Percentiles rank a stretch among this genome's conserved stretches.
These are phyloP conservation scores for Pipistrellus kuhlii DNA, from an alignment of 2,797 vertebrate species.

Conservation along the genomic window DNA sequence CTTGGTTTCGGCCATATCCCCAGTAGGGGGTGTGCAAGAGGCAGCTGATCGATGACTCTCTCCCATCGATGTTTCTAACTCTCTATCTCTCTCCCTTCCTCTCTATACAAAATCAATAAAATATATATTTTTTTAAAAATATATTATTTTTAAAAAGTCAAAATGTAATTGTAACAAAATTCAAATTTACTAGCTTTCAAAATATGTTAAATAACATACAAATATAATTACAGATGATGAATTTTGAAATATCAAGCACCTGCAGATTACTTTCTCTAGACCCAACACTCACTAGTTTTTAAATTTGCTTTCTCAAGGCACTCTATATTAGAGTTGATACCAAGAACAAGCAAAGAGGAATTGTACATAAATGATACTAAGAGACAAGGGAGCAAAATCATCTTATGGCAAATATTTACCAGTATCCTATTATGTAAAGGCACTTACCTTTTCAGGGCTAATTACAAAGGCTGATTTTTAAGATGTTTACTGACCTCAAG, in stretches of 20 bases:
- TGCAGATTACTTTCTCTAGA: background rate
- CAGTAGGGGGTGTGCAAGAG: too few relatives aligned
- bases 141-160: background rate
- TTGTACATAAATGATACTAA: background rate
- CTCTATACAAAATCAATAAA: too few relatives aligned
- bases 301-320: background rate
- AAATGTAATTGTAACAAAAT: background rate
- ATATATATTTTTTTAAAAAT: too few relatives aligned
- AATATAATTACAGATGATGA: background rate
- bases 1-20: too few relatives aligned
- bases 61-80: too few relatives aligned
- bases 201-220: background rate
- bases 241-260: background rate
- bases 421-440: background rate
- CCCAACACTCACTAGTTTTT: background rate
- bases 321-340: background rate
- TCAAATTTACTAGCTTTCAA: background rate
- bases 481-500: background rate
- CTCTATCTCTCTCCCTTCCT: too few relatives aligned
- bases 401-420: background rate
- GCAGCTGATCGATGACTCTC: too few relatives aligned
- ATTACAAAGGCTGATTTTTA: constrained; percentile 34
- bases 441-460: background rate
- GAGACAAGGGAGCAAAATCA: background rate
- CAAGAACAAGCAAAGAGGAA: background rate